A percentile compares a stretch with the other conserved stretches of the same genome.
These are phyloP conservation scores for Chloebia gouldiae DNA, from an alignment of 2,113 vertebrate species.

Conservation along the genomic window DNA sequence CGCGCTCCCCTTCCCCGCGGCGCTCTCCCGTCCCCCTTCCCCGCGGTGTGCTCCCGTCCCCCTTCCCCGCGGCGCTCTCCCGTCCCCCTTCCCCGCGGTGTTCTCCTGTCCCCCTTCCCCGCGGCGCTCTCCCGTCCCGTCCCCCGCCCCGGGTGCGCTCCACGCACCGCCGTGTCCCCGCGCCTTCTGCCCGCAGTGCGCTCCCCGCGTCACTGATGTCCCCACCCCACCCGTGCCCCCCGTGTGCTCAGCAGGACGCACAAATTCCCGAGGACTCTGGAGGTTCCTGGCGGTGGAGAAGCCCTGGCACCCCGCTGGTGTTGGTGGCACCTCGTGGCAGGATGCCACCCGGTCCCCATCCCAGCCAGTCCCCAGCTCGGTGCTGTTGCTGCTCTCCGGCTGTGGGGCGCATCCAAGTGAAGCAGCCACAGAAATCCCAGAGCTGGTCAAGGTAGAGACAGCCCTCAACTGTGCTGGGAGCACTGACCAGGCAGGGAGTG, in stretches of 20 bases:
- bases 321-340: background rate
- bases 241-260: fast-evolving
- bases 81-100: background rate
- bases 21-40: too few species aligned
- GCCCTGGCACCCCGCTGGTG: fast-evolving
- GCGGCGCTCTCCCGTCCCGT: too few species aligned
- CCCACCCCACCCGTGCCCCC: background rate
- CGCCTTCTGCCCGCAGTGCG: fast-evolving
- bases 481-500: background rate
- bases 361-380: background rate
- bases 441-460: background rate
- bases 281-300: background rate
- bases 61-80: too few species aligned
- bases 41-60: background rate
- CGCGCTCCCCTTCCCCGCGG: background rate
- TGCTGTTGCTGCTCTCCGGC: fast-evolving
- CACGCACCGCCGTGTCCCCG: fast-evolving
- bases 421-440: background rate
- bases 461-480: background rate
- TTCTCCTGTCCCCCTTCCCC: too few species aligned
- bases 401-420: background rate
- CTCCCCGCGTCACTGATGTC: background rate
- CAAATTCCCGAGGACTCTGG: fast-evolving
- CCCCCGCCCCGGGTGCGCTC: background rate
- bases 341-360: background rate